Base-by-base conservation (phyloP, 2,888 invertebrate genomes). In the Chloromyia formosa region DNA sequence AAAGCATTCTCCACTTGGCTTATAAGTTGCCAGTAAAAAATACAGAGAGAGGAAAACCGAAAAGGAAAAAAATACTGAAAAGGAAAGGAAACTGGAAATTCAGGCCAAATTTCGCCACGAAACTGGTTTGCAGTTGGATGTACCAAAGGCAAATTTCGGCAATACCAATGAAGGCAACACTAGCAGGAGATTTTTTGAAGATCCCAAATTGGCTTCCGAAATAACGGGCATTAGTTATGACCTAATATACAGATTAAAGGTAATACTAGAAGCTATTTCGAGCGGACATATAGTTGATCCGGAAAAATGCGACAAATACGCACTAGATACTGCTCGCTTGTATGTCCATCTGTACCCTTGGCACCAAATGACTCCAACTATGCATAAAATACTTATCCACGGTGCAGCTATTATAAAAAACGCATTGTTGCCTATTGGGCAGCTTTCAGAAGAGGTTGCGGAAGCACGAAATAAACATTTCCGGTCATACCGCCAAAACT, bases 401-500 rank as follows among this genome's bases (percentile, higher is more conserved):
- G 20, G 27, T 27, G 27, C 61, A 1, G 4, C 10, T 2, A 42
- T 64, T 1, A 64, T 64, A 1, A 7, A 40, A 40, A 16, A 18
- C 3, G 16, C 42, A 1, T 2, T 64, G 12, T 12, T 64, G 1
- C 64, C 64, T 1, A 61, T 61, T 35, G 27, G 35, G 1, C 23
- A 27, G 3, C 14, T 61, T 27, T 61, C 20, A 12, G 64, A 64
- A 42, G 64, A 40, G 3, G 40, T 40, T 16, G 5, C 40, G 16
- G 16, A 64, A 64, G 64, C 64, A 40, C 53, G 80, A 23, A 81
- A 81, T 68, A 81, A 81, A 75, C 78, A 81, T 72, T 79, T 81
- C 56, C 16, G 79, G 12, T 14, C 14, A 10, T 80, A 77, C 58
- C 45, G 81, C 49, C 56, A 62, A n/a, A 10, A 78, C 27, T 75